Conservation (phyloP, 2,797 vertebrate species). For the Monodelphis domestica region DNA sequence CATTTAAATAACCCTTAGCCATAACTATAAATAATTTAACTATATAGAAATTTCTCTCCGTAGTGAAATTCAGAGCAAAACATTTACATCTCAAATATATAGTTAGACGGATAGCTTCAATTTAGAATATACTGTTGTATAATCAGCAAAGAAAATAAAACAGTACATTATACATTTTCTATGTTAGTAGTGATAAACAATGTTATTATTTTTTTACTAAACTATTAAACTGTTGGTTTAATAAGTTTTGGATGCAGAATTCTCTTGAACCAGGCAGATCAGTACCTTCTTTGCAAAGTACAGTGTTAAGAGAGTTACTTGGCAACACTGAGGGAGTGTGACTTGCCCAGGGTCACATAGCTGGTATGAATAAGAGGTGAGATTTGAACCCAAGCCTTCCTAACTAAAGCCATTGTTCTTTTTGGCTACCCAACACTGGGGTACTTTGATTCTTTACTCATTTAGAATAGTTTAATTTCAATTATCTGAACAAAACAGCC, state of each 20-base stretch:
- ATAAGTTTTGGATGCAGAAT: background rate
- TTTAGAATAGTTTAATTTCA: background rate
- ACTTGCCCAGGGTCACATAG: background rate
- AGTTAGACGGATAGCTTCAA: fast-evolving
- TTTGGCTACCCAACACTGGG: fast-evolving
- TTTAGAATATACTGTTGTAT: fast-evolving
- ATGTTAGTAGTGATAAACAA: no score
- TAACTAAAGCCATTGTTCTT: background rate
- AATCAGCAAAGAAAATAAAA: background rate
- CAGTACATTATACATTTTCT: fast-evolving
- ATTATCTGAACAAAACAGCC: background rate
- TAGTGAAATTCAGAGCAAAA: background rate
- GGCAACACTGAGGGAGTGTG: background rate
- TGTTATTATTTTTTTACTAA: no score
- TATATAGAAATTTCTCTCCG: background rate
- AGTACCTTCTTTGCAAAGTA: background rate
- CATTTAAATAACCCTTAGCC: fast-evolving
- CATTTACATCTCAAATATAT: no score
- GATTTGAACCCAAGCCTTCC: background rate
- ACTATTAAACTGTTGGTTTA: no score
- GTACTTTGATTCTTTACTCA: fast-evolving
- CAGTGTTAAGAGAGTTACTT: background rate
- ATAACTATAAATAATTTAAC: no score
- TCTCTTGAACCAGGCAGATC: background rate
- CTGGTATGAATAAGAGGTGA: background rate